Evolutionary conservation across 2,888 invertebrate species (phyloP), one percentile per base, ranked within the genome.

Genomic region (Erebia palarica): DNA sequence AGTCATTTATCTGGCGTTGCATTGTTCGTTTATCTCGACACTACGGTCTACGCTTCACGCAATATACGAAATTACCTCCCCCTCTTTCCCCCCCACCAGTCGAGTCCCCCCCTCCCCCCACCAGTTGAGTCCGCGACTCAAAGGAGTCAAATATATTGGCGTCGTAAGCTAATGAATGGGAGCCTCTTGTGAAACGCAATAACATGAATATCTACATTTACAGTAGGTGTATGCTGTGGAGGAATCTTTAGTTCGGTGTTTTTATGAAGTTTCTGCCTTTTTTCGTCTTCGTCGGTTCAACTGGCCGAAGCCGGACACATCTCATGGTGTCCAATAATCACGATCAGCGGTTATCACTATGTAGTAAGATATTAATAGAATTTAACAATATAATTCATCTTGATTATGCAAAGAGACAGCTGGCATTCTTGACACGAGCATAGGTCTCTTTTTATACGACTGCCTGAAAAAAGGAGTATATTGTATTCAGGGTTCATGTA

Each of bases 121-220:
- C 68, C 70, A 47, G 44, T 44, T 47, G 21, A 49, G 73, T 70
- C 72, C 72, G 72, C 72, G 72, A 72, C 75, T 78, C 78, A 78
- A 78, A 78, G 74, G 77, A 78, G 76, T 77, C 73, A 73, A 78
- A 79, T 78, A 78, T 78, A 79, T 79, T 73, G 78, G 69, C 74
- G 76, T 75, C 77, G 78, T 77, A 75, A 79, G 76, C 78, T 79
- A 78, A 79, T 79, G 78, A 77, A 79, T 76, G 74, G 74, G 74
- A 72, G 69, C 74, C 76, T 76, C 68, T 66, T 66, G 66, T 66
- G 58, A 70, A 64, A 51, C 73, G 75, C 73, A 77, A 78, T 76
- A 75, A 75, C 74, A 71, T 47, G 67, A 67, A 55, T 71, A 68
- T 63, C 53, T 44, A 66, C 57, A 36, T 18, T 18, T 21, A 49